phyloP scores from a whole-genome alignment of 2,888 invertebrate genomes.

The Pseudeuparius sepicola region DNA sequence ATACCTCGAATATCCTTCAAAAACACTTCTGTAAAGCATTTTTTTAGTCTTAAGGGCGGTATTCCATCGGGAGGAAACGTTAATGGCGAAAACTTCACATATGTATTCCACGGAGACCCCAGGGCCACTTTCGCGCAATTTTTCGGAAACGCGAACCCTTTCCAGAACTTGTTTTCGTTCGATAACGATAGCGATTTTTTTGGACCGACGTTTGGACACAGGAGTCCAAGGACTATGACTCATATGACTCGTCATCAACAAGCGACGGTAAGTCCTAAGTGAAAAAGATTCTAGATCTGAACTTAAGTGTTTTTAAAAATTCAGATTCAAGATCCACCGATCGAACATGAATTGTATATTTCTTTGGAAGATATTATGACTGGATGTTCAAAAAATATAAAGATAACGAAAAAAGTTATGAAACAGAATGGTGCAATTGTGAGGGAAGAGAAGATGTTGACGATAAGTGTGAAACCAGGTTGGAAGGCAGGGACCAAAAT shows the following conservation, averaged over 20 bases:
- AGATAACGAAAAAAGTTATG: conserved; percentile 80
- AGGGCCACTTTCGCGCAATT: conserved; percentile 93
- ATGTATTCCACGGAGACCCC: conserved; percentile 89
- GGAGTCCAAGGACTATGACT: too few relatives aligned
- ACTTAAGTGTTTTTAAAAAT: too few relatives aligned
- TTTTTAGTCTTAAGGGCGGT: conserved; percentile 72
- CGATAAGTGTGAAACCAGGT: conserved; percentile 87
- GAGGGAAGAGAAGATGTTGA: conserved; percentile 85
- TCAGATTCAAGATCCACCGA: conserved; percentile 63
- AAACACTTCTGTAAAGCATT: too few relatives aligned
- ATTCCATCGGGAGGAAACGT: conserved; percentile 43
- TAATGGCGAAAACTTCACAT: conserved; percentile 44
- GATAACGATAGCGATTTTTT: conserved; percentile 29
- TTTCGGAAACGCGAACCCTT: conserved; percentile 89
- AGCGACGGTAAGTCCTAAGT: too few relatives aligned
- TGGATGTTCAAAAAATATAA: conserved; percentile 91
- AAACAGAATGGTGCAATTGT: conserved; percentile 66
- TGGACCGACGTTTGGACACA: too few relatives aligned
- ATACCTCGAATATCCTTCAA: too few relatives aligned
- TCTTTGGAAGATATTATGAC: conserved; percentile 77
- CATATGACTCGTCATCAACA: too few relatives aligned
- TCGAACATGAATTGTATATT: conserved; percentile 83
- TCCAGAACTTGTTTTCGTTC: conserved; percentile 72
- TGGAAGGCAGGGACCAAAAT: conserved; percentile 98
- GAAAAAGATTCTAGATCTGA: too few relatives aligned